phyloP scores from a whole-genome alignment of 2,888 invertebrate species.

The Cactoblastis cactorum region DNA sequence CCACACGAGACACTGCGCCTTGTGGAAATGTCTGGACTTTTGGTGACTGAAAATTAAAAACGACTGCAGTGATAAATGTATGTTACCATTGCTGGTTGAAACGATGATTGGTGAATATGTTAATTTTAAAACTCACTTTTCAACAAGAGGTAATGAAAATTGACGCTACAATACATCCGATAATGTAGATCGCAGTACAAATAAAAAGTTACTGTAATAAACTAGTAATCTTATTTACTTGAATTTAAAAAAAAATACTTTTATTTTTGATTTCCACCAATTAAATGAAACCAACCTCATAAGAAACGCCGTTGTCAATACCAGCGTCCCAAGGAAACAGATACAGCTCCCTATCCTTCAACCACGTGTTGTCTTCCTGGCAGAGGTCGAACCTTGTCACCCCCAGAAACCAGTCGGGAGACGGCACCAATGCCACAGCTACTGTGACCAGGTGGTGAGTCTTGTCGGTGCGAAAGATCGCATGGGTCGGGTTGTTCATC shows the following conservation, averaged over 20 bases:
- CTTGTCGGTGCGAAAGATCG: conserved; percentile 59
- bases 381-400: conserved; percentile 94
- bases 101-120: too few relatives aligned
- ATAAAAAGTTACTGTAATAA: too few relatives aligned
- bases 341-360: conserved; percentile 88
- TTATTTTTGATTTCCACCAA: too few relatives aligned
- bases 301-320: conserved; percentile 94
- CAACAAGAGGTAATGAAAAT: too few relatives aligned
- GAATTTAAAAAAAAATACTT: too few relatives aligned
- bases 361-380: conserved; percentile 92
- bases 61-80: too few relatives aligned
- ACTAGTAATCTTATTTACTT: too few relatives aligned
- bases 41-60: conserved; percentile 56
- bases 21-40: conserved; percentile 62
- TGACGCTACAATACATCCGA: too few relatives aligned
- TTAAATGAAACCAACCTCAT: conserved; percentile 82
- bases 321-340: conserved; percentile 98
- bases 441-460: conserved; percentile 55
- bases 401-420: conserved; percentile 99
- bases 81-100: too few relatives aligned
- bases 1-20: conserved; percentile 54
- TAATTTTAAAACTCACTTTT: too few relatives aligned
- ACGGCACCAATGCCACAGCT: conserved; percentile 53
- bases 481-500: conserved; percentile 56
- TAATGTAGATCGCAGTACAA: too few relatives aligned